A percentile compares a stretch with the other conserved stretches of the same genome.
Conservation (phyloP, 1,140 invertebrate genomes). For the Oscheius sp. region DNA sequence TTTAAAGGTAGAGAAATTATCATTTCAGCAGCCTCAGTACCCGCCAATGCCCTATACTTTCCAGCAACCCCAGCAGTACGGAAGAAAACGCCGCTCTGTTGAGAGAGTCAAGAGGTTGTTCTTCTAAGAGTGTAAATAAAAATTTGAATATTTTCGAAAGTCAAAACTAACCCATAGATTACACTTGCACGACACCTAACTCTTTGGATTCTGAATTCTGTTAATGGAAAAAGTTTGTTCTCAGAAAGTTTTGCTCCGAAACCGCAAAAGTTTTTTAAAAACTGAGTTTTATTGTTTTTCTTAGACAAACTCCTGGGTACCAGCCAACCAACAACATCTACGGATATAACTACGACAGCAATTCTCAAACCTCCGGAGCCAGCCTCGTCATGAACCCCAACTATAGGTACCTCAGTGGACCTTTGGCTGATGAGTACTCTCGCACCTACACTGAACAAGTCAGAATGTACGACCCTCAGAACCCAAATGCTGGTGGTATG, state of each 20-base stretch:
- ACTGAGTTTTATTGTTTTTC: not conserved
- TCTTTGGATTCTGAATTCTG: no score
- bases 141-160: no score
- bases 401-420: constrained; percentile 33
- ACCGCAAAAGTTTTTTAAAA: not conserved
- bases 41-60: no score
- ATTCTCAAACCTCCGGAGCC: constrained; percentile 4
- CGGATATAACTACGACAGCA: constrained; percentile 20
- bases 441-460: constrained; percentile 4
- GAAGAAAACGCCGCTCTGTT: not conserved
- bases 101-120: constrained; percentile 5
- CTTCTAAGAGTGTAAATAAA: constrained; percentile 22
- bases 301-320: constrained; percentile 5
- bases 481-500: constrained; percentile 19
- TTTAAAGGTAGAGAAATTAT: no score
- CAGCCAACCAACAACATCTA: constrained; percentile 8
- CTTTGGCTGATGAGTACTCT: constrained; percentile 9
- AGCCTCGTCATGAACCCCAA: constrained; percentile 39
- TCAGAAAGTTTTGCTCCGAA: no score
- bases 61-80: not conserved
- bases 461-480: not conserved
- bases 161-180: no score
- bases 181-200: no score
- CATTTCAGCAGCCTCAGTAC: no score
- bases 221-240: no score